Conservation (phyloP, 2,797 vertebrate species). For the Molossus molossus region DNA sequence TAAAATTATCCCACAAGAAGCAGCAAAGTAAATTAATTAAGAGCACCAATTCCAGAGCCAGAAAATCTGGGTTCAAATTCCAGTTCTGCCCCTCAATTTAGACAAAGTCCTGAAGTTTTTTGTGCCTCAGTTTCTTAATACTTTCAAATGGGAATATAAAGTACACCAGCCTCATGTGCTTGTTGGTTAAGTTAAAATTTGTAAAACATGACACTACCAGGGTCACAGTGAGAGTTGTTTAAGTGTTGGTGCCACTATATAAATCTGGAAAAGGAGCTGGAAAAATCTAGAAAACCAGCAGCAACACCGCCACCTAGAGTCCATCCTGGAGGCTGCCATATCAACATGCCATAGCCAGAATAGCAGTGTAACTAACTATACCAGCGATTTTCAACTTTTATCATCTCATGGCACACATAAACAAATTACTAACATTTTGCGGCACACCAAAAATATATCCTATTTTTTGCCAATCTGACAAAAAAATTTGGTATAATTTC, state of each 20-base stretch:
- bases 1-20: constrained; percentile 25
- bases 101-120: not conserved
- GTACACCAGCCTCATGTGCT: not conserved
- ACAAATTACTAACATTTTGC: not conserved
- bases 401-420: not conserved
- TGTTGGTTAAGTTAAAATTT: not conserved
- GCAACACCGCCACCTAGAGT: constrained; percentile 22
- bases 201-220: constrained; percentile 24
- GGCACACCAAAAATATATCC: not conserved
- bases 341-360: not conserved
- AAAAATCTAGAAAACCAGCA: not conserved
- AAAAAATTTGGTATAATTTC: not conserved
- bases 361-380: not conserved
- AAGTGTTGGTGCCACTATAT: not conserved
- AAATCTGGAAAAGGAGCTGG: not conserved
- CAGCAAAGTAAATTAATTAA: not conserved
- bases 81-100: not conserved
- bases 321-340: not conserved
- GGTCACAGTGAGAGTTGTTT: not conserved
- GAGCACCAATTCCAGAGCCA: not conserved
- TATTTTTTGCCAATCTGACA: not conserved
- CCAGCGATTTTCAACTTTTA: not conserved
- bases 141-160: not conserved
- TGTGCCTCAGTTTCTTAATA: not conserved
- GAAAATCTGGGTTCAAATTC: constrained; percentile 11